These are phyloP conservation scores for Melangyna quadrimaculata DNA, from an alignment of 2,888 invertebrate genomes.

Conservation along the genomic window DNA sequence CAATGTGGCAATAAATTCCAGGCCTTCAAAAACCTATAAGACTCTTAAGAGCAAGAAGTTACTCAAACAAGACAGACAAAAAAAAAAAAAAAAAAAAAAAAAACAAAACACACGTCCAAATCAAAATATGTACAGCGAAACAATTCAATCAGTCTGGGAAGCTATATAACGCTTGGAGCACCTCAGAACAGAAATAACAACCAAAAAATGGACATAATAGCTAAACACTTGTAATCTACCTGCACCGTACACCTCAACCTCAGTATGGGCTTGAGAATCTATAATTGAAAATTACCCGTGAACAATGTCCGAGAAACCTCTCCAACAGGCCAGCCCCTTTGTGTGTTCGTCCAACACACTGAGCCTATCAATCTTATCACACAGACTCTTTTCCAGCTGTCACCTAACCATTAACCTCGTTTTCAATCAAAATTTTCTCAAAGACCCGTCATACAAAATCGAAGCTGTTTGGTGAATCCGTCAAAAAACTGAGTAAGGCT, in stretches of 20 bases:
- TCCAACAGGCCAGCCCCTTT: constrained; percentile 25
- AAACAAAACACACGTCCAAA: constrained; percentile 55
- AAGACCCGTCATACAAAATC: constrained; percentile 33
- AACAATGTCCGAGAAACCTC: constrained; percentile 57
- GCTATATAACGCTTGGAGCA: background rate
- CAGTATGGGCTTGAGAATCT: constrained; percentile 41
- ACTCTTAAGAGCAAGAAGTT: constrained; percentile 63
- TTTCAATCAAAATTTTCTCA: constrained; percentile 53
- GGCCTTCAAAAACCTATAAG: constrained; percentile 25
- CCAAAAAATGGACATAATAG: constrained; percentile 54
- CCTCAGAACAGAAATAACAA: background rate
- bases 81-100: constrained; percentile 5
- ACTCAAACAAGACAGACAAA: constrained; percentile 22
- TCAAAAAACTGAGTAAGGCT: constrained; percentile 43
- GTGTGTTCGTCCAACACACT: constrained; percentile 22
- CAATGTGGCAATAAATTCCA: constrained; percentile 53
- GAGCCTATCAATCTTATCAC: constrained; percentile 70
- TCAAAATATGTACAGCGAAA: constrained; percentile 50
- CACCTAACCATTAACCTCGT: constrained; percentile 70
- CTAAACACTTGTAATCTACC: constrained; percentile 70
- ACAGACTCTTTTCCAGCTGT: constrained; percentile 67
- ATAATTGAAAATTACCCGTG: constrained; percentile 70
- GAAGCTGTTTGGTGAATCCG: constrained; percentile 40
- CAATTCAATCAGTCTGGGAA: constrained; percentile 62
- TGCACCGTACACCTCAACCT: constrained; percentile 18